Evolutionary conservation across 2,888 invertebrate species (phyloP).

Genomic region (Heteromurus nitidus): DNA sequence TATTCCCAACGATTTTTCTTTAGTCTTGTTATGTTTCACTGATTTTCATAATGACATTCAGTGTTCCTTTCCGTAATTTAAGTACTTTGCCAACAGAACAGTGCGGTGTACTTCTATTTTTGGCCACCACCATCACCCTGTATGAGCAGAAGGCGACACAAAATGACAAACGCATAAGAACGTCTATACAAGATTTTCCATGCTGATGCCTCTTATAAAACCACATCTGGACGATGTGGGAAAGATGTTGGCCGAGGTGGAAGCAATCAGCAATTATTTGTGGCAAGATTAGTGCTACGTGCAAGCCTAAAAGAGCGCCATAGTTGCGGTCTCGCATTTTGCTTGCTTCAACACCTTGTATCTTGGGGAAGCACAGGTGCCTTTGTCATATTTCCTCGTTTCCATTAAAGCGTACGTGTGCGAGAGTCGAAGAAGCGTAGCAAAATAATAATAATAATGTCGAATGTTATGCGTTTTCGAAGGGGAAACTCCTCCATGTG

Average conservation of each 20-base stretch:
- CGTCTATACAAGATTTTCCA: no score
- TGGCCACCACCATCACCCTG: no score
- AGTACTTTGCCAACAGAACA: no score
- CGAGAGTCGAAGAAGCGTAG: not conserved
- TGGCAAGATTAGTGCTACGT: not conserved
- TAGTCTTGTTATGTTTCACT: slow-evolving; percentile 52
- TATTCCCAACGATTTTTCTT: no score
- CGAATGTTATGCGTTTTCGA: not conserved
- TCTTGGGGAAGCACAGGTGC: not conserved
- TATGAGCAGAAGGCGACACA: no score
- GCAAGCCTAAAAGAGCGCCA: not conserved
- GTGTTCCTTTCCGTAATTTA: not conserved
- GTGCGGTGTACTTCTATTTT: no score
- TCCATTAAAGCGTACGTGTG: no score
- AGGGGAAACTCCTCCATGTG: not conserved
- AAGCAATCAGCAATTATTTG: slow-evolving; percentile 2
- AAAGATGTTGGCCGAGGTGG: no score
- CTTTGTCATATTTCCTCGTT: not conserved
- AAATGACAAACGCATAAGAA: no score
- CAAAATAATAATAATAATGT: not conserved
- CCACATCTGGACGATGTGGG: no score
- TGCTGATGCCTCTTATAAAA: no score
- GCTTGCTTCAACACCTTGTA: no score
- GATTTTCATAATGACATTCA: slow-evolving; percentile 50
- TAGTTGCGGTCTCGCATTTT: not conserved